Conservation (phyloP, 2,113 vertebrate species). For the Dromaius novaehollandiae region DNA sequence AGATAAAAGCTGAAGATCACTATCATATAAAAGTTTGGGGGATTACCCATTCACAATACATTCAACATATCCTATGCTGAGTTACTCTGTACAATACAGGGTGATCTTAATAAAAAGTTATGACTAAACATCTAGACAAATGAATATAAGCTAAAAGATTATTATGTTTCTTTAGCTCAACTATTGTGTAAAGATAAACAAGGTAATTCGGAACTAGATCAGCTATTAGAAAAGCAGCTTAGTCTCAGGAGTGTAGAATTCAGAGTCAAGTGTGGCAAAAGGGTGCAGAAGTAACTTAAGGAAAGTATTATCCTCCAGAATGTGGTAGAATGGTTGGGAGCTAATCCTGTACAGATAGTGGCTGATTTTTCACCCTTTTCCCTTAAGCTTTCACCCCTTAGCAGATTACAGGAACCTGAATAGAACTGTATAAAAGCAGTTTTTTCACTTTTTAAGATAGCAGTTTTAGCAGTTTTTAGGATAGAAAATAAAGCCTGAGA, state of each 20-base stretch:
- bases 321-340: rapidly evolving
- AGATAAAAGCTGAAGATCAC: not conserved
- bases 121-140: not conserved
- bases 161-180: not conserved
- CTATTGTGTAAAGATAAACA: not conserved
- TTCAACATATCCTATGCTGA: rapidly evolving
- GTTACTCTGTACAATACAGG: not conserved
- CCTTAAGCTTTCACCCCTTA: not conserved
- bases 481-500: not conserved
- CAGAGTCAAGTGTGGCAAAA: not conserved
- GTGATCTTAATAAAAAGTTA: not conserved
- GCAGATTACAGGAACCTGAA: not conserved
- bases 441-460: too few species aligned
- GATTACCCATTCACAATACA: not conserved
- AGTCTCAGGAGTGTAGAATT: not conserved
- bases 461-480: too few species aligned
- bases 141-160: not conserved
- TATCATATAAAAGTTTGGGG: not conserved
- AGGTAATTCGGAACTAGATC: not conserved
- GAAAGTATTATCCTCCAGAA: not conserved
- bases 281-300: not conserved
- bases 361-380: not conserved
- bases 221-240: not conserved
- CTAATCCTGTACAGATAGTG: not conserved
- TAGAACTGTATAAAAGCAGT: not conserved